Percentiles rank a stretch among this genome's conserved stretches.
Evolutionary conservation across 2,888 invertebrate species (phyloP).

Genomic region (Amiota mariae): DNA sequence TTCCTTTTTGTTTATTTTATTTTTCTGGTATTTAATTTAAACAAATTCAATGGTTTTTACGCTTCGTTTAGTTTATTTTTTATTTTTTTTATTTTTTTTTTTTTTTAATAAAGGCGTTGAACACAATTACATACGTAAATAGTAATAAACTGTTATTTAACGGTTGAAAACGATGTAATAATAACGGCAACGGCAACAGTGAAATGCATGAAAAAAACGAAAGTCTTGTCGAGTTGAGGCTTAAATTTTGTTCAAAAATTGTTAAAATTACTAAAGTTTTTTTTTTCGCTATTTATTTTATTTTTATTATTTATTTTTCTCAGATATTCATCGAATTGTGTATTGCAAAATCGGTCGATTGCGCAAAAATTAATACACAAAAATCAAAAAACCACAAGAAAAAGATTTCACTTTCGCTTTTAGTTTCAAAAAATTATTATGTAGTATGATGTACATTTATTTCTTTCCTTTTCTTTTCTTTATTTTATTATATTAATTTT

Average conservation of each 20-base stretch:
- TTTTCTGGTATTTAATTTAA: conserved; percentile 36
- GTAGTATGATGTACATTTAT: no score
- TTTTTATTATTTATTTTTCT: neutral
- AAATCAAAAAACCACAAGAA: conserved; percentile 20
- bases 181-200: conserved; percentile 26
- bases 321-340: conserved; percentile 2
- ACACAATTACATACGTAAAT: conserved; percentile 45
- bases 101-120: conserved; percentile 28
- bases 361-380: conserved; percentile 44
- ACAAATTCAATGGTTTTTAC: neutral
- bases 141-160: conserved; percentile 8
- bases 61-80: conserved; percentile 48
- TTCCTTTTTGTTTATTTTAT: conserved; percentile 32
- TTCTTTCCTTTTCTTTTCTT: no score
- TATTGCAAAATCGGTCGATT: conserved; percentile 48
- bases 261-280: conserved; percentile 37
- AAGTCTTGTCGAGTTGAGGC: conserved; percentile 51
- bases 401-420: conserved; percentile 52
- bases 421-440: neutral
- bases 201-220: conserved; percentile 55
- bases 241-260: neutral
- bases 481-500: no score
- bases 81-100: no score
- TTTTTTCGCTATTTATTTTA: conserved; percentile 21
- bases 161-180: neutral